These are phyloP conservation scores for Amblyopsis rosae DNA, from an alignment of 2,113 vertebrate species.

Conservation along the genomic window DNA sequence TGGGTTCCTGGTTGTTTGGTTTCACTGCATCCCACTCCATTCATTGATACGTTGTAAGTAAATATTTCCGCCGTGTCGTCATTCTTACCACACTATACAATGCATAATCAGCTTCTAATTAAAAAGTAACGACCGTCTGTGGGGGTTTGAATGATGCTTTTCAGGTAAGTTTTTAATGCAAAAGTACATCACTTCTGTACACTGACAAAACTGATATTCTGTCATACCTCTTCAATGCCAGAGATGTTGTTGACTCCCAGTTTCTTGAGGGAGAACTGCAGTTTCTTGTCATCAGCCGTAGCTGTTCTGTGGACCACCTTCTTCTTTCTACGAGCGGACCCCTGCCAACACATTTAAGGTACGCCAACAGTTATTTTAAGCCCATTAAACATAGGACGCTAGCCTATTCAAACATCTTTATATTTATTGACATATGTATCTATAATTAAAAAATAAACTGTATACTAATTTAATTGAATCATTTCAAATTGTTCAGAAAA, in stretches of 20 bases:
- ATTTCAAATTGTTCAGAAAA: too few relatives aligned
- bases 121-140: too few relatives aligned
- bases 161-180: too few relatives aligned
- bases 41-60: too few relatives aligned
- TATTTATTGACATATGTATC: neutral
- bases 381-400: neutral
- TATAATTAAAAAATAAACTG: neutral
- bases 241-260: conserved; percentile 97
- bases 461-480: neutral
- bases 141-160: too few relatives aligned
- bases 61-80: too few relatives aligned
- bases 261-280: conserved; percentile 97
- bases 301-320: conserved; percentile 98
- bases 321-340: conserved; percentile 98
- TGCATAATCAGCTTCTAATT: too few relatives aligned
- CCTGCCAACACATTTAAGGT: conserved; percentile 67
- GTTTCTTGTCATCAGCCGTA: conserved; percentile 96
- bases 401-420: neutral
- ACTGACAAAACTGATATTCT: neutral
- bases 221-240: conserved; percentile 93
- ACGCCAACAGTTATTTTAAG: neutral
- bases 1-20: too few relatives aligned
- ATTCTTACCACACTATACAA: too few relatives aligned
- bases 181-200: neutral
- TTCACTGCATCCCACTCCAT: too few relatives aligned